These are phyloP conservation scores for Steinernema scapterisci DNA, from an alignment of 2,888 invertebrate genomes.

Conservation along the genomic window DNA sequence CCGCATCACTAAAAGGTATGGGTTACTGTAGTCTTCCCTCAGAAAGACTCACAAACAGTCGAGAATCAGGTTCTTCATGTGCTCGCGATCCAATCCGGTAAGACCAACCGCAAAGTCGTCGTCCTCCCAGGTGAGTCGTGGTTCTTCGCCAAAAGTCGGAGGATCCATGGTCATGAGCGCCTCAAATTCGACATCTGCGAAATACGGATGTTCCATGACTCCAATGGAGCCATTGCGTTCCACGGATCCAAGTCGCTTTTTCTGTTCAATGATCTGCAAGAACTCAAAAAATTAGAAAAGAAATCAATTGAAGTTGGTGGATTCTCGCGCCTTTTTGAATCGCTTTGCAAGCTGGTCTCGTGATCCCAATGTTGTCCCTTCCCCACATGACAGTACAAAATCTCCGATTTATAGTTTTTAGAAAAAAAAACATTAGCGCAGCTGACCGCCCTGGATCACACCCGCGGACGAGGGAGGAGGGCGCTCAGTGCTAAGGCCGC, in stretches of 20 bases:
- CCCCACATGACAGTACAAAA: no score
- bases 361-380: no score
- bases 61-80: background rate
- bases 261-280: conserved; percentile 74
- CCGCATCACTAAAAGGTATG: background rate
- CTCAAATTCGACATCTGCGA: conserved; percentile 82
- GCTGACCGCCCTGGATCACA: no score
- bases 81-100: background rate
- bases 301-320: no score
- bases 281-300: conserved; percentile 80
- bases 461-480: no score
- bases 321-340: no score
- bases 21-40: background rate
- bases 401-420: no score
- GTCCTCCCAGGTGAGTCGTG: background rate
- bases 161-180: conserved; percentile 79
- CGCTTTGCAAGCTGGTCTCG: no score
- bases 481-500: no score
- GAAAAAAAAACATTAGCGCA: no score
- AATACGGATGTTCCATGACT: conserved; percentile 86
- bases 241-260: conserved; percentile 42
- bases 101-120: background rate
- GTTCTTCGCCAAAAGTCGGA: conserved; percentile 70
- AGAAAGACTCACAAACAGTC: background rate
- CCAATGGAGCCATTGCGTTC: conserved; percentile 68